Evolutionary conservation across 2,888 invertebrate species (phyloP), one percentile per base, ranked within the genome.

Genomic region (Auanema sp.): DNA sequence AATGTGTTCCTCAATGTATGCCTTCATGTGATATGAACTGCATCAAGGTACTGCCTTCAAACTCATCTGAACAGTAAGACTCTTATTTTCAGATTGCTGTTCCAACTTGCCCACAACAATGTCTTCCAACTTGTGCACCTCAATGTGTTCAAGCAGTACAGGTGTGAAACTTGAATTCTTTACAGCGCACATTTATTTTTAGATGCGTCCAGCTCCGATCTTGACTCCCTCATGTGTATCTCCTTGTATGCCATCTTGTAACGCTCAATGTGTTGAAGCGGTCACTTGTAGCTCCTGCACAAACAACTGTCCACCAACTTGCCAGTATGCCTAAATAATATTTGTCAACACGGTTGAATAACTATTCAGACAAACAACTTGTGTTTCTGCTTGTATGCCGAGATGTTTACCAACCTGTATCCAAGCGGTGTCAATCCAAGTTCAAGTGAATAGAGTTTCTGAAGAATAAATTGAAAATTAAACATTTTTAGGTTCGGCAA

Each of bases 251-350:
- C 66, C 72, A 49, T 50, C 61, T 2, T 68, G 68, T 23, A 52
- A 56, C 0, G 52, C 55, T 14, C 25, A 16, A 1, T 74, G 74
- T 56, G 65, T 74, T 33, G 69, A 74, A 65, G 74, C 74, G 0
- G 71, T 74, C 3, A 74, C 74, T 0, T 74, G 74, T 55, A 74
- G 74, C 64, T 69, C 69, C 12, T 74, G 74, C 58, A 74, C 71
- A 10, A 68, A 68, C 43, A 74, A 71, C 52, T 74, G 74, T 42
- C 74, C 74, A 33, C 61, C 69, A 0, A 62, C 58, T 14, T 74
- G 74, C 71, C 55, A 64, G 72, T 72, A 44, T 54, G 69, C 56
- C 2, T 52, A 25, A 5, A 12, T 24, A 23, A 51, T 18, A 23
- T 5, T 58, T 23, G 16, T 12, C 1, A 58, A 47, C 24, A 25